Conservation (phyloP, 2,888 invertebrate species). For the Cataglyphis altisquamis region DNA sequence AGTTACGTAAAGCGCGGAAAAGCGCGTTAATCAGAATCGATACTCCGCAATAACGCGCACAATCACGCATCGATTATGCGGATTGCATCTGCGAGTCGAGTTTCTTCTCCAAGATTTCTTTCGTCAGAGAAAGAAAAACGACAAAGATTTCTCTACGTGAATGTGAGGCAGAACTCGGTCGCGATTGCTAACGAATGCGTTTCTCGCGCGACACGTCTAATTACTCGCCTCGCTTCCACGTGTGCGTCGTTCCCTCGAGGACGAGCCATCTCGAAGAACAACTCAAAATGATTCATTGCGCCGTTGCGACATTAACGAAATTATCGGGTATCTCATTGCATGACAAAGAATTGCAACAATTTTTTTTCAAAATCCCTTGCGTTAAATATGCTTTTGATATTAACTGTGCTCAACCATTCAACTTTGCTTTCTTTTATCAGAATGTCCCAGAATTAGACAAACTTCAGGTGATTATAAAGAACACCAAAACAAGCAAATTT, state of each 20-base stretch:
- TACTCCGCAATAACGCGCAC: not conserved
- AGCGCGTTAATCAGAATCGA: slow-evolving; percentile 35
- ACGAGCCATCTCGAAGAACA: slow-evolving; percentile 38
- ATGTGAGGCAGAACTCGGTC: slow-evolving; percentile 19
- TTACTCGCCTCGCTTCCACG: slow-evolving; percentile 32
- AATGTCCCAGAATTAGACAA: no score
- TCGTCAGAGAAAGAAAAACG: not conserved
- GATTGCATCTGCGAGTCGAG: not conserved
- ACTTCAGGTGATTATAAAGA: no score
- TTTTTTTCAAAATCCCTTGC: not conserved
- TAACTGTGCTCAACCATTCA: not conserved
- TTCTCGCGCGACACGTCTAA: slow-evolving; percentile 52
- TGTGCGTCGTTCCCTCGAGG: slow-evolving; percentile 20
- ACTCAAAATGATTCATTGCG: slow-evolving; percentile 20
- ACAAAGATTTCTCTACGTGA: slow-evolving; percentile 11
- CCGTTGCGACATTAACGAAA: slow-evolving; percentile 25
- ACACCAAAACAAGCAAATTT: no score
- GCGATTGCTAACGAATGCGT: slow-evolving; percentile 30
- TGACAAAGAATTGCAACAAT: not conserved
- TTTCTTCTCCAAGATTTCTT: not conserved
- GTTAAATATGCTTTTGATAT: slow-evolving; percentile 1
- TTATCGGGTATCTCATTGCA: not conserved
- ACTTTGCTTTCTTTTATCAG: not conserved
- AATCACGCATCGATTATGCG: not conserved
- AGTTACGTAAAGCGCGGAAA: slow-evolving; percentile 45